Conservation (phyloP, 2,888 invertebrate genomes). For the Sminthurinus aureus region DNA sequence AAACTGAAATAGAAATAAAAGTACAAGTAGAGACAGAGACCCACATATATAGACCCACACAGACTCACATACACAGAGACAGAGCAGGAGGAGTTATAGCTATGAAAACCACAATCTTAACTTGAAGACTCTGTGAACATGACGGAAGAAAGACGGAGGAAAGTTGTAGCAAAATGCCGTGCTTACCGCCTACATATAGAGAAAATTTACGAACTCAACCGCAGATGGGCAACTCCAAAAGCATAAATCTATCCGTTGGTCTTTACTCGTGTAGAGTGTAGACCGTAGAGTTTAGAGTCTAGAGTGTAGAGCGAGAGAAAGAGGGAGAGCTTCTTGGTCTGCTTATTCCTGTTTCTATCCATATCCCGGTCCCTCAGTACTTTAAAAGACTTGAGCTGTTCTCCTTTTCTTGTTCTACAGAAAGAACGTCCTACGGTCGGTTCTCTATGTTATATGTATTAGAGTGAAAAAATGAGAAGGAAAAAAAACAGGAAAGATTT, state of each 20-base stretch:
- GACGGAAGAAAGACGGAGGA: neutral
- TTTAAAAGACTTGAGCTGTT: too few species aligned
- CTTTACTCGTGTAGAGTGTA: constrained; percentile 1
- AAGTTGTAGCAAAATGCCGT: neutral
- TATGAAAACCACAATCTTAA: neutral
- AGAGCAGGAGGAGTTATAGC: neutral
- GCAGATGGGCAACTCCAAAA: constrained; percentile 26
- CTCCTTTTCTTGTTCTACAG: too few species aligned
- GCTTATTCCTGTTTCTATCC: too few species aligned
- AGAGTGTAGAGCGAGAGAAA: neutral
- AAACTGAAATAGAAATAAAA: too few species aligned
- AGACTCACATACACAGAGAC: neutral
- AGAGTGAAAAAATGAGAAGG: neutral
- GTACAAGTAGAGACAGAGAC: too few species aligned
- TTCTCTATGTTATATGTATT: too few species aligned
- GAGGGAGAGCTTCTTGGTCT: neutral
- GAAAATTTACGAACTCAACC: constrained; percentile 36
- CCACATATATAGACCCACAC: neutral
- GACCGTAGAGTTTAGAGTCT: neutral
- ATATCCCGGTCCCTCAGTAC: too few species aligned
- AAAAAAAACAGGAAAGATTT: neutral
- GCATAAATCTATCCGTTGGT: constrained; percentile 34
- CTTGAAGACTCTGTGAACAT: neutral
- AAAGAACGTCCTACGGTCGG: too few species aligned
- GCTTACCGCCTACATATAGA: neutral